Percentiles rank a stretch among this genome's conserved stretches.
phyloP scores from a whole-genome alignment of 2,113 vertebrate genomes.

The Tonatia bakeri region DNA sequence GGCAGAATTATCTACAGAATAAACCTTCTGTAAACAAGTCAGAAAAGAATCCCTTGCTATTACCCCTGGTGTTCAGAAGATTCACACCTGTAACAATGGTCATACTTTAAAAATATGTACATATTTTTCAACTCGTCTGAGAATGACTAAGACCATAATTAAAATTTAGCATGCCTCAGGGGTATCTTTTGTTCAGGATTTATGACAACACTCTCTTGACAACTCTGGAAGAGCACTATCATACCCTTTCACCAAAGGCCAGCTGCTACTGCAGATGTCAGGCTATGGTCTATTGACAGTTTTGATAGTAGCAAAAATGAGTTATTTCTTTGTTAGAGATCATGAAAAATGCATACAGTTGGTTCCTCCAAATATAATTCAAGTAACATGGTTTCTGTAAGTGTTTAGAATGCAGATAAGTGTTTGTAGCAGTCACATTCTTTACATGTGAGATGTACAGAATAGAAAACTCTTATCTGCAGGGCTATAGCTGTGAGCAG shows the following conservation, averaged over 20 bases:
- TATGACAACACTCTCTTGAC: neutral
- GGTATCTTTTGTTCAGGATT: neutral
- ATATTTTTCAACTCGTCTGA: neutral
- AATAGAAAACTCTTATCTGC: neutral
- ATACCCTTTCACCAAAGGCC: neutral
- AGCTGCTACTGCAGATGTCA: conserved; percentile 18
- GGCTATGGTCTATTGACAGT: neutral
- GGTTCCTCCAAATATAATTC: neutral
- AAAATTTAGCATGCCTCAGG: neutral
- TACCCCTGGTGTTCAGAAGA: neutral
- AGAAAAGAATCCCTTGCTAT: neutral
- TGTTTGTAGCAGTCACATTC: neutral
- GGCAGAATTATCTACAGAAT: neutral
- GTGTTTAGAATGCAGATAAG: neutral
- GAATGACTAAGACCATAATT: neutral
- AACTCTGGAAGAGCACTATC: neutral
- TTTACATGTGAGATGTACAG: neutral
- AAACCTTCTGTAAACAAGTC: neutral
- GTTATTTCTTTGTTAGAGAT: neutral
- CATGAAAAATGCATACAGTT: neutral
- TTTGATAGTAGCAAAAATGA: neutral
- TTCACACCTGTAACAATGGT: neutral
- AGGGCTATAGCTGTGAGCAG: neutral
- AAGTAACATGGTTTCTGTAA: neutral
- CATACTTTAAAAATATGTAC: neutral